Percentiles rank a stretch among this genome's conserved stretches.
phyloP scores from a whole-genome alignment of 37 sponge, comb jelly and placozoan species.

The Theonella swinhoei region DNA sequence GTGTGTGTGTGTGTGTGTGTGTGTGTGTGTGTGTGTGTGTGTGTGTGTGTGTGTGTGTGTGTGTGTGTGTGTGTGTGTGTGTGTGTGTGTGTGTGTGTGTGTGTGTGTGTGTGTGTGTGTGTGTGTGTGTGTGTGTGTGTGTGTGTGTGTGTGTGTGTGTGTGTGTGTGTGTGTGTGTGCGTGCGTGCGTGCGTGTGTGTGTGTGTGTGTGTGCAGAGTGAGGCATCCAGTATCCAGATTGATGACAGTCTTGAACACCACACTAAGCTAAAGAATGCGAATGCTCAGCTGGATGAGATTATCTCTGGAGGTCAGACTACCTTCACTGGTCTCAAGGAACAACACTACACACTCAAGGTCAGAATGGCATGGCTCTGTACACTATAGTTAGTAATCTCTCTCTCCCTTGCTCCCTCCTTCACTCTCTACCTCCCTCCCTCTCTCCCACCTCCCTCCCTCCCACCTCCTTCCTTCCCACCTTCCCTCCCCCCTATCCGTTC shows the following conservation, averaged over 20 bases:
- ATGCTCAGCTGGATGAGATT: conserved; percentile 46
- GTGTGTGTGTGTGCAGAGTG: too few relatives aligned
- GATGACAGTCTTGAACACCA: conserved; percentile 43
- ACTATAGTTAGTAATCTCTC: too few relatives aligned
- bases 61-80: neutral
- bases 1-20: conserved; percentile 16
- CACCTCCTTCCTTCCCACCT: neutral
- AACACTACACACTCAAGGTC: conserved; percentile 59
- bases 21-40: conserved; percentile 8
- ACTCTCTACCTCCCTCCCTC: conserved; percentile 1
- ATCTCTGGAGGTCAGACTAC: conserved; percentile 25
- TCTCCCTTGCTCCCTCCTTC: conserved; percentile 7
- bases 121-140: neutral
- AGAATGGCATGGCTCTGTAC: too few relatives aligned
- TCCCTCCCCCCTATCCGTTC: neutral
- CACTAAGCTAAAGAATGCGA: conserved; percentile 23
- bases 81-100: neutral
- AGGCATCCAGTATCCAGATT: conserved; percentile 7
- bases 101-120: neutral
- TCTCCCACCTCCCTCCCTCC: neutral
- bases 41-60: conserved; percentile 45
- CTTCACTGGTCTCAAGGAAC: conserved; percentile 31
- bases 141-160: conserved; percentile 7
- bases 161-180: conserved; percentile 9
- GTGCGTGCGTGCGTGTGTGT: neutral